Conservation (phyloP, 2,888 invertebrate species). For the Yponomeuta malinellus region DNA sequence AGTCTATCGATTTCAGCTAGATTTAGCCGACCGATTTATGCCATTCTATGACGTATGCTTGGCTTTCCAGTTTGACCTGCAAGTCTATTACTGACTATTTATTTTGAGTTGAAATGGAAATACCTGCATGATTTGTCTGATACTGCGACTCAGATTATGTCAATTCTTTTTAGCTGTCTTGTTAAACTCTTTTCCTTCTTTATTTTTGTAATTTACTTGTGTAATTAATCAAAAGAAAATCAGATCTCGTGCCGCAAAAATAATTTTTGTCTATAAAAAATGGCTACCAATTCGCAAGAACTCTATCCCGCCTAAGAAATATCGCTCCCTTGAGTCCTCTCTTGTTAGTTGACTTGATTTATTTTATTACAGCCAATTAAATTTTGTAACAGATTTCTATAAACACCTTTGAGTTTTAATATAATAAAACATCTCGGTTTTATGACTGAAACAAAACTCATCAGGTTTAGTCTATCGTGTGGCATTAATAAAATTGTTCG, state of each 20-base stretch:
- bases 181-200: too few species aligned
- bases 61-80: background rate
- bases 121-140: background rate
- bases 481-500: too few species aligned
- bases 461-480: too few species aligned
- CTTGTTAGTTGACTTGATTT: slow-evolving; percentile 22
- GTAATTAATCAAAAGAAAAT: too few species aligned
- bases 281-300: background rate
- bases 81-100: background rate
- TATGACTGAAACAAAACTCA: background rate
- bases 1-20: background rate
- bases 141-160: background rate
- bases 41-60: background rate
- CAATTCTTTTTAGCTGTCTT: background rate
- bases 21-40: background rate
- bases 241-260: too few species aligned
- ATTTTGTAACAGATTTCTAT: background rate
- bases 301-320: slow-evolving; percentile 14
- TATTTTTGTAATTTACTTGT: too few species aligned
- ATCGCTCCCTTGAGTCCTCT: slow-evolving; percentile 17
- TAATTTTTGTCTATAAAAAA: background rate
- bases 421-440: background rate
- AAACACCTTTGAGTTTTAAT: background rate
- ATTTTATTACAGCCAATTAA: slow-evolving; percentile 19
- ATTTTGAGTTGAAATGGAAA: background rate